Conservation (phyloP, 2,888 invertebrate genomes). For the Cyrtodaria siliqua region DNA sequence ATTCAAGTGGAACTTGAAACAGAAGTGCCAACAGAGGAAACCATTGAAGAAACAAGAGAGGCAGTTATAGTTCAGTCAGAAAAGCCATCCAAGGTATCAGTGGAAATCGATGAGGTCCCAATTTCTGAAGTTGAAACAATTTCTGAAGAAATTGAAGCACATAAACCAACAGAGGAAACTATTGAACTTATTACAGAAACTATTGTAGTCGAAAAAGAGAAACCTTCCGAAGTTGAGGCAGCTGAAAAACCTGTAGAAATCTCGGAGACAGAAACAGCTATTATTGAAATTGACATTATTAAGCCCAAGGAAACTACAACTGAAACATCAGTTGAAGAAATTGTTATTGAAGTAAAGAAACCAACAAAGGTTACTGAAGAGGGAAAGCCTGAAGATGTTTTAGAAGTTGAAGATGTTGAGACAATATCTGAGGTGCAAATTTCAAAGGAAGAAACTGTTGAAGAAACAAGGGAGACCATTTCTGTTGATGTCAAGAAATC, state of each 20-base stretch:
- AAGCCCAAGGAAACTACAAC: not conserved
- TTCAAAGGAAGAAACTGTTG: conserved; percentile 53
- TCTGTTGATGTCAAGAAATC: not conserved
- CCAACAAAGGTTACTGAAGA: too few relatives aligned
- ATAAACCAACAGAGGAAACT: conserved; percentile 62
- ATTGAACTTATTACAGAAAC: conserved; percentile 55
- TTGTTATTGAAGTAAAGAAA: conserved; percentile 35
- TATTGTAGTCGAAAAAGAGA: conserved; percentile 48
- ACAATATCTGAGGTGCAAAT: conserved; percentile 32
- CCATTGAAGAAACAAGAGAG: conserved; percentile 66
- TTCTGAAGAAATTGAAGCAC: conserved; percentile 4
- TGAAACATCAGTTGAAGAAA: conserved; percentile 48
- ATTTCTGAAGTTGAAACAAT: conserved; percentile 12
- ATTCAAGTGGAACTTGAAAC: too few relatives aligned
- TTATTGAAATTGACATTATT: conserved; percentile 9
- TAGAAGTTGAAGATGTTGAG: conserved; percentile 14
- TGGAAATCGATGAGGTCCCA: not conserved
- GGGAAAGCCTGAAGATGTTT: too few relatives aligned
- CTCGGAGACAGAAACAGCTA: conserved; percentile 39
- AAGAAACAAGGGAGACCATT: conserved; percentile 35
- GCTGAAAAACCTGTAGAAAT: conserved; percentile 38
- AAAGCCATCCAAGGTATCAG: conserved; percentile 20
- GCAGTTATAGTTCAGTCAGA: conserved; percentile 42
- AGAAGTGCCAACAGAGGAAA: conserved; percentile 28
- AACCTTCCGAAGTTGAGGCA: conserved; percentile 43